Percentiles rank a stretch among this genome's conserved stretches.
Conservation (phyloP, 2,888 invertebrate species). For the Chironomus riparius region DNA sequence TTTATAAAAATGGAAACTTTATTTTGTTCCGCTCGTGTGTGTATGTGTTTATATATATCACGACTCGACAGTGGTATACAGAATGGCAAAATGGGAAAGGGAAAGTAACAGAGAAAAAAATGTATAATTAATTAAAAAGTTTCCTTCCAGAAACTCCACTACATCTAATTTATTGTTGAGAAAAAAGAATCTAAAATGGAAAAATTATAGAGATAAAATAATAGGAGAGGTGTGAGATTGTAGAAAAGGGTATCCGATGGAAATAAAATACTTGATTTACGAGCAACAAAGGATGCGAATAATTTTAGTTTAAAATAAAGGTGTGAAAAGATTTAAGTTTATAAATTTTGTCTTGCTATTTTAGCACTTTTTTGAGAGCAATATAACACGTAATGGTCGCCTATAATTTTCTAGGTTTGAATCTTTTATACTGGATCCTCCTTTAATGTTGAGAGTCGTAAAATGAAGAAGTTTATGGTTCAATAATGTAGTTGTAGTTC, state of each 20-base stretch:
- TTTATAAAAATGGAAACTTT: neutral
- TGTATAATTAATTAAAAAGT: conserved; percentile 3
- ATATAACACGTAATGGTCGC: too few relatives aligned
- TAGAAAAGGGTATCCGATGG: neutral
- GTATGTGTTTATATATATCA: too few relatives aligned
- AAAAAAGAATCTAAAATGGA: neutral
- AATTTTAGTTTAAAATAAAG: neutral
- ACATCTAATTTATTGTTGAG: neutral
- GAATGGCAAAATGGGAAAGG: neutral
- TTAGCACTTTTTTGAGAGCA: neutral
- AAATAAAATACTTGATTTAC: conserved; percentile 21
- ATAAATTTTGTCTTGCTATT: neutral
- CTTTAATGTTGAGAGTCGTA: too few relatives aligned
- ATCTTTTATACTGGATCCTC: too few relatives aligned
- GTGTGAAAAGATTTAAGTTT: neutral
- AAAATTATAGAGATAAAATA: neutral
- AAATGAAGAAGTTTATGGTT: too few relatives aligned
- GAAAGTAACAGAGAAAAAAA: neutral
- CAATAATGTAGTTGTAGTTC: too few relatives aligned
- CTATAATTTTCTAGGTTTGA: too few relatives aligned
- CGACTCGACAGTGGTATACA: too few relatives aligned
- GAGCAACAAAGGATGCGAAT: neutral
- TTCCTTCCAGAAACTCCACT: neutral
- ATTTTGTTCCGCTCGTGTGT: neutral
- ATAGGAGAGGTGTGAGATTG: neutral